Evolutionary conservation across 2,113 vertebrate genomes (phyloP).

Genomic region (Pipa parva): DNA sequence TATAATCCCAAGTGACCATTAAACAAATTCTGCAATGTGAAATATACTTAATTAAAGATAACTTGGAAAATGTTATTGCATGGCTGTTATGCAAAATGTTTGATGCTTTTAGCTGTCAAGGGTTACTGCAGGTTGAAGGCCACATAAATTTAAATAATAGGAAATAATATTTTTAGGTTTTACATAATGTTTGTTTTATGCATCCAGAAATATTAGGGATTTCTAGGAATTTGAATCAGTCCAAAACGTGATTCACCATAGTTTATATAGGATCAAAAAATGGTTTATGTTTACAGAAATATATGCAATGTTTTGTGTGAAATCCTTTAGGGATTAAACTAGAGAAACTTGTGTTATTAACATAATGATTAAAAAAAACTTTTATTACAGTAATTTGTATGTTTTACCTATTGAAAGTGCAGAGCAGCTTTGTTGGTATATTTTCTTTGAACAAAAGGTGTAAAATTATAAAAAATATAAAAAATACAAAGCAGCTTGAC

Average conservation of each 20-base stretch:
- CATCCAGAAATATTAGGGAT: neutral
- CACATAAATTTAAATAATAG: neutral
- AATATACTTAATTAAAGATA: too few relatives aligned
- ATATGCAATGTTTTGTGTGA: slow-evolving; percentile 28
- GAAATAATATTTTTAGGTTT: neutral
- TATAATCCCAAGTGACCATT: too few relatives aligned
- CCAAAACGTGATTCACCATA: slow-evolving; percentile 12
- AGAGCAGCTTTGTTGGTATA: neutral
- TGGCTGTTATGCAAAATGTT: too few relatives aligned
- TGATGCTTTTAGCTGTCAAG: too few relatives aligned
- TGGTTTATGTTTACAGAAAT: slow-evolving; percentile 32
- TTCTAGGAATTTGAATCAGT: neutral
- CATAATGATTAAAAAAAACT: neutral
- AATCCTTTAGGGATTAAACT: neutral
- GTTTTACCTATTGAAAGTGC: neutral
- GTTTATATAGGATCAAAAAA: neutral
- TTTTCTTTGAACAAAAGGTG: neutral
- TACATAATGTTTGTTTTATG: neutral
- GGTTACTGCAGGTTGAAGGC: too few relatives aligned
- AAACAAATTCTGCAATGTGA: too few relatives aligned
- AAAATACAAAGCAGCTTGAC: slow-evolving; percentile 5
- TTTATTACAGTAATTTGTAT: slow-evolving; percentile 6
- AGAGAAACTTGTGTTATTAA: neutral
- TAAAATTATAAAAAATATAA: neutral
- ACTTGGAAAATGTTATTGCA: too few relatives aligned